Conservation (phyloP, 2,888 invertebrate genomes). For the Caenorhabditis angaria region DNA sequence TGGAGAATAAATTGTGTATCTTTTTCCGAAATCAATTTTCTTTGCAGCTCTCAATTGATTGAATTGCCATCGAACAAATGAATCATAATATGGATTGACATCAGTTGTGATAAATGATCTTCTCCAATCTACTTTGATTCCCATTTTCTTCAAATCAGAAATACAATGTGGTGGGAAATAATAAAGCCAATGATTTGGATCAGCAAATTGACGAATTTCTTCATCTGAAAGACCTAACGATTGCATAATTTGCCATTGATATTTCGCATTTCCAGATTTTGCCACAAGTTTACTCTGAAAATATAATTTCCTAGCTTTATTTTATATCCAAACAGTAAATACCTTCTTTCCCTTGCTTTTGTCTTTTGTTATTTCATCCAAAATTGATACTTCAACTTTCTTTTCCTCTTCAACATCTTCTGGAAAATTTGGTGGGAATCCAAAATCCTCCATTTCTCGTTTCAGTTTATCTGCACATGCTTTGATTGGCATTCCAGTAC, state of each 20-base stretch:
- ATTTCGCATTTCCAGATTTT: slow-evolving; percentile 87
- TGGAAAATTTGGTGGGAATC: slow-evolving; percentile 83
- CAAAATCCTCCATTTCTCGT: slow-evolving; percentile 89
- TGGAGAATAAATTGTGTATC: slow-evolving; percentile 92
- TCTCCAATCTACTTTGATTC: slow-evolving; percentile 95
- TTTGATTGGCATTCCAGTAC: slow-evolving; percentile 99
- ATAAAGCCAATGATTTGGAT: slow-evolving; percentile 90
- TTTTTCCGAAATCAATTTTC: slow-evolving; percentile 94
- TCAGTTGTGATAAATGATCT: slow-evolving; percentile 98
- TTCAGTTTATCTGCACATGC: slow-evolving; percentile 97
- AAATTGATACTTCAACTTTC: slow-evolving; percentile 56
- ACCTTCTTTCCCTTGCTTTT: slow-evolving; percentile 87
- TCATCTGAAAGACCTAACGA: slow-evolving; percentile 87
- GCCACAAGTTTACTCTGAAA: slow-evolving; percentile 89
- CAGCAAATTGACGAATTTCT: slow-evolving; percentile 90
- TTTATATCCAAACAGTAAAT: slow-evolving; percentile 72
- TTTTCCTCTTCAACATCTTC: slow-evolving; percentile 74
- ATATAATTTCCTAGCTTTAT: not conserved
- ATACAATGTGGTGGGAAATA: slow-evolving; percentile 93
- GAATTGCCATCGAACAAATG: slow-evolving; percentile 97
- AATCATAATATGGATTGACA: slow-evolving; percentile 95
- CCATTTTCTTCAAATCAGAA: slow-evolving; percentile 86
- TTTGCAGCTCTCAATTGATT: slow-evolving; percentile 83
- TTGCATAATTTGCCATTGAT: slow-evolving; percentile 99
- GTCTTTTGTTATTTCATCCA: slow-evolving; percentile 79